Evolutionary conservation across 1,140 invertebrate genomes (phyloP).

Genomic region (Drosophila azteca): DNA sequence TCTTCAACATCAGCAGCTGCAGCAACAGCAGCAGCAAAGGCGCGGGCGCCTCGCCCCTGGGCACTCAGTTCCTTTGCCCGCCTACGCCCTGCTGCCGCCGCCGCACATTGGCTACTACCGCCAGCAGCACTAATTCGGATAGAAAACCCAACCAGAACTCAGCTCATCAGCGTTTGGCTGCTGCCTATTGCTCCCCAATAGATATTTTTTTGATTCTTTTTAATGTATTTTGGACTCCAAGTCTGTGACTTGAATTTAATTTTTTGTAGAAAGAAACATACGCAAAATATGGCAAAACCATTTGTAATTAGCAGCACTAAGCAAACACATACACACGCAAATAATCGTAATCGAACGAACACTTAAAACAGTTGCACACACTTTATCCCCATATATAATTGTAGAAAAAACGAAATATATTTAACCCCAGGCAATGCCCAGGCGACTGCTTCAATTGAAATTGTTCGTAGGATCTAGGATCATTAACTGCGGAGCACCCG

Average conservation of each 20-base stretch:
- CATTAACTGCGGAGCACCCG: constrained; percentile 20
- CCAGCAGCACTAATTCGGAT: constrained; percentile 46
- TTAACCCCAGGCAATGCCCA: constrained; percentile 7
- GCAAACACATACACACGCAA: constrained; percentile 5
- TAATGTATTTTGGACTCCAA: constrained; percentile 13
- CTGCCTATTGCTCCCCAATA: background rate
- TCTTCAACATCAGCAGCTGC: constrained; percentile 35
- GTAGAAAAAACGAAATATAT: constrained; percentile 6
- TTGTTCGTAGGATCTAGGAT: constrained; percentile 49
- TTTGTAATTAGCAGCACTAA: constrained; percentile 44
- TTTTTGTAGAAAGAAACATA: constrained; percentile 33
- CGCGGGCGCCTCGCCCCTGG: constrained; percentile 26
- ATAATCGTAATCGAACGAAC: too few relatives aligned
- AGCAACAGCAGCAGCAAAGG: constrained; percentile 32
- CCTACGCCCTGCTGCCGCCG: constrained; percentile 58
- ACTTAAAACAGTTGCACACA: too few relatives aligned
- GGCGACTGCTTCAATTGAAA: constrained; percentile 39
- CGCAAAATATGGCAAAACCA: constrained; percentile 12
- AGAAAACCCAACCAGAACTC: constrained; percentile 2
- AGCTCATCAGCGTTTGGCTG: constrained; percentile 36
- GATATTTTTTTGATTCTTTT: constrained; percentile 14
- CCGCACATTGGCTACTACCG: constrained; percentile 68
- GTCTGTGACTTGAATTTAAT: constrained; percentile 52
- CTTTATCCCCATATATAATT: too few relatives aligned
- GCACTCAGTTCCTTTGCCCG: constrained; percentile 24